phyloP scores from a whole-genome alignment of 2,888 invertebrate genomes.

The Eupelmus urozonus region DNA sequence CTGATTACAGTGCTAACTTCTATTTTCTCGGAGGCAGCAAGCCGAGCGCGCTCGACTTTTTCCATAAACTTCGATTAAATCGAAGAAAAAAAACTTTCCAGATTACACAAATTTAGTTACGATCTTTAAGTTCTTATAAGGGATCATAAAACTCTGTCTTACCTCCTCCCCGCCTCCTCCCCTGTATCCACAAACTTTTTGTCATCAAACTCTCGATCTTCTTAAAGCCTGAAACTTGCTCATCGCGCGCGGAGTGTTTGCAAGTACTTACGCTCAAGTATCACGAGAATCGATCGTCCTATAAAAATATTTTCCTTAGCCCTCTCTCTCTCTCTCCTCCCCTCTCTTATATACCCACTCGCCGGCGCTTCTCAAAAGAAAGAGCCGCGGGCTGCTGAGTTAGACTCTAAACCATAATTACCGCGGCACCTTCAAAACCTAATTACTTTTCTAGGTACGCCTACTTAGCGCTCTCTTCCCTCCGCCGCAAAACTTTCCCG shows the following conservation, averaged over 20 bases:
- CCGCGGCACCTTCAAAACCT: slow-evolving; percentile 65
- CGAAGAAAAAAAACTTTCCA: slow-evolving; percentile 13
- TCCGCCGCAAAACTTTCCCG: slow-evolving; percentile 29
- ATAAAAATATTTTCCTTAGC: slow-evolving; percentile 51
- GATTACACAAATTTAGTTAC: slow-evolving; percentile 37
- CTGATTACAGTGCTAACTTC: no score
- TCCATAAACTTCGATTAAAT: neutral
- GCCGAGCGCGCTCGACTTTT: no score
- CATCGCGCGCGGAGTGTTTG: slow-evolving; percentile 32
- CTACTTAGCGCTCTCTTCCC: slow-evolving; percentile 59
- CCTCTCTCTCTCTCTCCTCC: no score
- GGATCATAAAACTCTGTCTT: slow-evolving; percentile 33
- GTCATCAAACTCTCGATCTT: slow-evolving; percentile 34
- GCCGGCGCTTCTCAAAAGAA: no score
- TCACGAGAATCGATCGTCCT: slow-evolving; percentile 36
- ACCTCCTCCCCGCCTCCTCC: neutral
- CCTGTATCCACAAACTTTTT: slow-evolving; percentile 44
- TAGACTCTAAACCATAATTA: slow-evolving; percentile 65
- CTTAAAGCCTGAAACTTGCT: neutral
- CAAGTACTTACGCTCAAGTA: slow-evolving; percentile 38
- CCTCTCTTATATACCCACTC: no score
- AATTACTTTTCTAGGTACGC: slow-evolving; percentile 67
- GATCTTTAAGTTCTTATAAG: slow-evolving; percentile 35
- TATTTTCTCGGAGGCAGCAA: no score
- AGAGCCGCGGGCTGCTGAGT: neutral